These are phyloP conservation scores for Leucophenga montana DNA, from an alignment of 2,888 invertebrate species.

Conservation along the genomic window DNA sequence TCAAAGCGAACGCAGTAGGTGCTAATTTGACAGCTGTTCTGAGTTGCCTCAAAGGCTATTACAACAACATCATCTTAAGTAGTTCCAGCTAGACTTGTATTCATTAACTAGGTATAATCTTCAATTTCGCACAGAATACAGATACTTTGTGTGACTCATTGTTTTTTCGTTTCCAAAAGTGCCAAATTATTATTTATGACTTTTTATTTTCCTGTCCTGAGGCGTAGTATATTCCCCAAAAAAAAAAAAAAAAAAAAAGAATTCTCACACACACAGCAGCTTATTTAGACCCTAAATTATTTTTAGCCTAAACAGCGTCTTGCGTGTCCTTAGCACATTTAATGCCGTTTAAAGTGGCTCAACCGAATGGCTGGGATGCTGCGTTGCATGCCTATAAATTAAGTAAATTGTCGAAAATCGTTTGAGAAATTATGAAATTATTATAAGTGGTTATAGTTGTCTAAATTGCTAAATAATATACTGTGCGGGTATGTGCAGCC, in stretches of 20 bases:
- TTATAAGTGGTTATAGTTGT: conserved; percentile 49
- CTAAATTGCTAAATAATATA: no score
- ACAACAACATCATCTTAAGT: no score
- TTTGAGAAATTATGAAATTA: conserved; percentile 63
- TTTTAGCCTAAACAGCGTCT: conserved; percentile 44
- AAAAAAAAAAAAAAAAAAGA: background rate
- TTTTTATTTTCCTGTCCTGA: background rate
- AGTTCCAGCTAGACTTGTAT: background rate
- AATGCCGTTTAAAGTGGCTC: conserved; percentile 58
- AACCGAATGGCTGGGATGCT: conserved; percentile 18
- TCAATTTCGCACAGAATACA: background rate
- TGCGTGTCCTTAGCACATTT: conserved; percentile 67
- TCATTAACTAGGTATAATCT: background rate
- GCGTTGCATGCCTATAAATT: conserved; percentile 47
- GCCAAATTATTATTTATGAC: background rate
- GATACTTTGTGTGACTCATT: background rate
- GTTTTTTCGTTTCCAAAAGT: background rate
- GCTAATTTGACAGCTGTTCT: conserved; percentile 66
- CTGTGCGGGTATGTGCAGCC: no score
- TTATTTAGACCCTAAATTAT: background rate
- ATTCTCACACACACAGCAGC: background rate
- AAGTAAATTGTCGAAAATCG: conserved; percentile 64
- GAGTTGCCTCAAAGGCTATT: conserved; percentile 35
- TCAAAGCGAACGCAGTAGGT: conserved; percentile 44
- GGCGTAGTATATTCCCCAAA: no score